Evolutionary conservation across 1,140 invertebrate genomes (phyloP).

Genomic region (Zaprionus kolodkinae): DNA sequence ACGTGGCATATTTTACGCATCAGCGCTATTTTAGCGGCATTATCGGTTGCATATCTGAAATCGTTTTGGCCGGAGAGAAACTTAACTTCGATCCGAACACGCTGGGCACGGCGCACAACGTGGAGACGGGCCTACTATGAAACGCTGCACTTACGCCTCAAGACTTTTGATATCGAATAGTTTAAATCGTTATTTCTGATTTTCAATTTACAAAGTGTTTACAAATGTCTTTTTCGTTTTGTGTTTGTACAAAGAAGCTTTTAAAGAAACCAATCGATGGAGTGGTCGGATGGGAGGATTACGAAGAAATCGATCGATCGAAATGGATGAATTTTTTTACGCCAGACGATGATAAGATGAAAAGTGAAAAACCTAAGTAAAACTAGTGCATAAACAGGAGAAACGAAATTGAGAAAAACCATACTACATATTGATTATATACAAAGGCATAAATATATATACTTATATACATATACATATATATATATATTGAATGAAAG

Average conservation of each 20-base stretch:
- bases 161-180: slow-evolving; percentile 77
- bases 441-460: slow-evolving; percentile 56
- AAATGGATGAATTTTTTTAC: slow-evolving; percentile 69
- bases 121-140: slow-evolving; percentile 83
- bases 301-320: slow-evolving; percentile 20
- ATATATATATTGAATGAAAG: slow-evolving; percentile 45
- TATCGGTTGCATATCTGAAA: slow-evolving; percentile 91
- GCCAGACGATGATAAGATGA: slow-evolving; percentile 36
- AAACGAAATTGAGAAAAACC: slow-evolving; percentile 34
- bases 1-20: slow-evolving; percentile 88
- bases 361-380: slow-evolving; percentile 58
- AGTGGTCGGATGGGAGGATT: slow-evolving; percentile 7
- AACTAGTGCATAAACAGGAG: slow-evolving; percentile 45
- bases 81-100: slow-evolving; percentile 83
- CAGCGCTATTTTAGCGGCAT: slow-evolving; percentile 90
- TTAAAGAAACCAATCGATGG: slow-evolving; percentile 62
- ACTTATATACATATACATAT: slow-evolving; percentile 59
- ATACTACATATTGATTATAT: slow-evolving; percentile 72
- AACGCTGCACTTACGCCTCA: slow-evolving; percentile 72
- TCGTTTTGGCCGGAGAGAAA: slow-evolving; percentile 90
- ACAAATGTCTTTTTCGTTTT: slow-evolving; percentile 60
- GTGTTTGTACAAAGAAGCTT: slow-evolving; percentile 80
- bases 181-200: slow-evolving; percentile 69
- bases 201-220: slow-evolving; percentile 44
- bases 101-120: slow-evolving; percentile 81